Base-by-base conservation (phyloP, 2,888 invertebrate genomes). In the Odontothrips loti region DNA sequence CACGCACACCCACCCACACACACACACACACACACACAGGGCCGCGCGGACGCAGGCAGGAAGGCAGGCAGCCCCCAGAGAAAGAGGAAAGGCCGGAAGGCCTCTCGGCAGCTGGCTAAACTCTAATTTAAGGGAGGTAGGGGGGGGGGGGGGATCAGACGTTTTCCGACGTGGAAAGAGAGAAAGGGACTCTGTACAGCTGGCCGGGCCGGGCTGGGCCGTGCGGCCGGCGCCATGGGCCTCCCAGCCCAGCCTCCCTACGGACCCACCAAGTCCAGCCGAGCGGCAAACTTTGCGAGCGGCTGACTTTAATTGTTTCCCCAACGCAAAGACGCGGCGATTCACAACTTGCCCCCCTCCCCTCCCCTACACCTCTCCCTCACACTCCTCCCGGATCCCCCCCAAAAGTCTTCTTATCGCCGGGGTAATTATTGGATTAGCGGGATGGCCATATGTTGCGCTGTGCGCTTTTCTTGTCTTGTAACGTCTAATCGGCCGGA, bases 241-340 rank as follows among this genome's bases (percentile, higher is more conserved):
- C 58, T 15, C 58, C 9, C 68, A 6, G 68, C 68, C 68, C 51
- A 20, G 17, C 58, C 58, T 58, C 58, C 58, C 58, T 20, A 15
- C 58, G 58, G 58, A 58, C 58, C 58, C 58, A 17, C 58, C 68
- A n/a, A 27, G 68, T 27, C 68, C 68, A 75, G 68, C 68, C 68
- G 68, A 75, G 68, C 68, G 27, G 68, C 68, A 75, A 75, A 75
- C 68, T 75, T 75, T 75, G 68, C 68, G 68, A 75, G 68, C 68
- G 68, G 68, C 68, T 75, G 68, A 75, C 68, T 75, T 75, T 75
- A 75, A 75, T 75, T 75, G 68, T 75, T 75, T 75, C 68, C 68
- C 68, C 68, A 58, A n/a, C 58, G 58, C 58, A 75, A 75, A 75
- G 68, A 75, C 68, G 68, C 68, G 27, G 68, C 68, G 68, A 75